A percentile compares a stretch with the other conserved stretches of the same genome.
Evolutionary conservation across 2,797 vertebrate species (phyloP).

Genomic region (Limosa lapponica): DNA sequence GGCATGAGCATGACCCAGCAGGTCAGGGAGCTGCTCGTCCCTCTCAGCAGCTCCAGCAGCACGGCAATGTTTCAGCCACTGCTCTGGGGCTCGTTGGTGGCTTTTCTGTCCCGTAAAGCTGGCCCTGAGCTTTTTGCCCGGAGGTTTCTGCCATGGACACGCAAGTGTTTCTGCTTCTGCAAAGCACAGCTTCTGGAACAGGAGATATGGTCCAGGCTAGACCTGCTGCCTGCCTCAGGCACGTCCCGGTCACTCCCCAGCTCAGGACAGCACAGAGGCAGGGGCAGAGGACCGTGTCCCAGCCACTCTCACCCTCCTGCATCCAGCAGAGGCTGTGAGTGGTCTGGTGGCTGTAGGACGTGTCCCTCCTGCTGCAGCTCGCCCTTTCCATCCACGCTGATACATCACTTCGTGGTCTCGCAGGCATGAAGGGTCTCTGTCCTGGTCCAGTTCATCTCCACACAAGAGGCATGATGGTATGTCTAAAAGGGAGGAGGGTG

Average conservation of each 20-base stretch:
- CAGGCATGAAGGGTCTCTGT: background rate
- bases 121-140: background rate
- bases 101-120: background rate
- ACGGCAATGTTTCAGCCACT: rapidly evolving
- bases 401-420: background rate
- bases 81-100: background rate
- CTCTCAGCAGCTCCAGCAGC: rapidly evolving
- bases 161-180: background rate
- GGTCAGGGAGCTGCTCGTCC: rapidly evolving
- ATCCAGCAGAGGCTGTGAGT: background rate
- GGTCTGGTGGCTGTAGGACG: background rate
- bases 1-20: rapidly evolving
- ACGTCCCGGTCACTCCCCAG: rapidly evolving
- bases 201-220: background rate
- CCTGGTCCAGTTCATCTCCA: background rate
- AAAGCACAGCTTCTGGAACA: background rate
- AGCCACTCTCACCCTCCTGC: background rate
- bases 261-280: background rate
- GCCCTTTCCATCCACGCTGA: rapidly evolving
- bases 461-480: no score
- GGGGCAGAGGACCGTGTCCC: background rate
- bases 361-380: background rate
- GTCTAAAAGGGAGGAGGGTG: background rate
- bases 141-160: background rate
- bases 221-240: background rate